Percentiles rank a stretch among this genome's conserved stretches.
These are phyloP conservation scores for Acronicta leporina DNA, from an alignment of 2,888 invertebrate species.

Conservation along the genomic window DNA sequence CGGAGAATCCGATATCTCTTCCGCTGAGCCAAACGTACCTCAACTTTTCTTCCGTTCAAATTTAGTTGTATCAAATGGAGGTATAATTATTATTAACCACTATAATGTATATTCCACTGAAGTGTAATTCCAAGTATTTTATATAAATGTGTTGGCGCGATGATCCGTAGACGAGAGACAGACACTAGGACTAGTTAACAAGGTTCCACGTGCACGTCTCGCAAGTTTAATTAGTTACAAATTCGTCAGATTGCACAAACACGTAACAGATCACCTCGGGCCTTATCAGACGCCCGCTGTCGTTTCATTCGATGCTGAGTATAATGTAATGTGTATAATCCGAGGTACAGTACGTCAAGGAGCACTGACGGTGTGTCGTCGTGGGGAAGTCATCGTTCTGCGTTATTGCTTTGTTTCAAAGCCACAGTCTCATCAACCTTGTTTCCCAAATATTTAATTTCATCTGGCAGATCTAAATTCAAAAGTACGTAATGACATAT, in stretches of 20 bases:
- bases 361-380: too few species aligned
- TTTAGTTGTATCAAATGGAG: too few species aligned
- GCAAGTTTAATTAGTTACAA: conserved; percentile 17
- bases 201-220: conserved; percentile 10
- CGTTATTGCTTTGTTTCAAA: too few species aligned
- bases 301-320: conserved; percentile 11
- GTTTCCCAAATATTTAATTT: neutral
- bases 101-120: too few species aligned
- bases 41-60: too few species aligned
- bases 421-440: too few species aligned
- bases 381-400: too few species aligned
- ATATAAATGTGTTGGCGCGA: neutral
- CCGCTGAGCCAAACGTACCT: too few species aligned
- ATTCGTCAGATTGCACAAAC: conserved; percentile 17
- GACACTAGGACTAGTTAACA: neutral
- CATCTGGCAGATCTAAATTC: neutral
- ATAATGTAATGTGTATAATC: neutral
- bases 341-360: too few species aligned
- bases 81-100: too few species aligned
- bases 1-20: too few species aligned
- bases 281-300: neutral
- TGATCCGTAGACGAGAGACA: neutral
- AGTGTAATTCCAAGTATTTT: too few species aligned
- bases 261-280: neutral
- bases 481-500: neutral